phyloP scores from a whole-genome alignment of 2,797 vertebrate genomes.

The Molossus molossus region DNA sequence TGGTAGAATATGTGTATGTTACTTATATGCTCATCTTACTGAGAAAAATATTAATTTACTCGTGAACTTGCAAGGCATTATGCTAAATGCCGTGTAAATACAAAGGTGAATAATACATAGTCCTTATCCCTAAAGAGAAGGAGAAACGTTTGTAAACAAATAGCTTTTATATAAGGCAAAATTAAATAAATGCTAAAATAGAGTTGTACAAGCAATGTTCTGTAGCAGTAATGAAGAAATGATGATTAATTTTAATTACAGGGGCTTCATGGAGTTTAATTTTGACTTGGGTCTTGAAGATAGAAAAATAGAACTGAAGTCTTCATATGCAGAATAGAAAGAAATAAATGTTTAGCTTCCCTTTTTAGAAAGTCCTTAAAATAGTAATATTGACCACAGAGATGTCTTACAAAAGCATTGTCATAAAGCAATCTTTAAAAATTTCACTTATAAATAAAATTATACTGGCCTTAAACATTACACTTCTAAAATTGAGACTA shows the following conservation, averaged over 20 bases:
- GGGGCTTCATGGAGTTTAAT: neutral
- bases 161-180: neutral
- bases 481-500: slow-evolving; percentile 8
- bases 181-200: neutral
- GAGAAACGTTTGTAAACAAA: slow-evolving; percentile 14
- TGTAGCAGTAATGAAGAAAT: neutral
- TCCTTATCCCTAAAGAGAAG: neutral
- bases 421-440: slow-evolving; percentile 23
- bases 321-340: neutral
- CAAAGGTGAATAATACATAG: neutral
- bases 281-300: slow-evolving; percentile 31
- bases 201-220: neutral
- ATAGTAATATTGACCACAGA: neutral
- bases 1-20: neutral
- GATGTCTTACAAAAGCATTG: neutral
- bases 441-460: slow-evolving; percentile 44
- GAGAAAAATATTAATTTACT: slow-evolving; percentile 12
- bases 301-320: slow-evolving; percentile 12
- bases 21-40: neutral
- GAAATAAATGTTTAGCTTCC: slow-evolving; percentile 6
- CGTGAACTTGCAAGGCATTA: neutral
- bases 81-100: neutral
- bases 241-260: neutral
- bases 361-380: slow-evolving; percentile 9
- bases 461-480: neutral